Evolutionary conservation across 2,797 vertebrate genomes (phyloP), one percentile per base, ranked within the genome.

Genomic region (Eremophila alpestris): DNA sequence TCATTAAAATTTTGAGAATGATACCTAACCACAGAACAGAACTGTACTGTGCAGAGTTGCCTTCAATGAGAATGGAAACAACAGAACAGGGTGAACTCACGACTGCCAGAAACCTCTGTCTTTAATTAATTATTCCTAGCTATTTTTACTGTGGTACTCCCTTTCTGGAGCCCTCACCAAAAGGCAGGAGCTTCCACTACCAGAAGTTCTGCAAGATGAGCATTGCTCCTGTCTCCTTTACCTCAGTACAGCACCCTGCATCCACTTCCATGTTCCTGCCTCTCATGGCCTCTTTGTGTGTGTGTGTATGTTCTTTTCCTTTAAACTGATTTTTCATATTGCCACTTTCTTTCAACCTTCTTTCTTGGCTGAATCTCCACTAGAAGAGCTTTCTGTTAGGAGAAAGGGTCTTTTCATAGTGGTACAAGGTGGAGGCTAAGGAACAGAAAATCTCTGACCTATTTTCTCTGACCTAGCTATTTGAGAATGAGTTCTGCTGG

Each of bases 381-480:
- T 80, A 48, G 89, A 88, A 90, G 36, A 82, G 3, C 19, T 76
- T 60, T 90, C 18, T 22, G 12, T 30, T 13, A 67, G 26, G 19
- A 69, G 23, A 79, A 81, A 45, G 15, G 15, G 34, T 4, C 5
- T 91, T 89, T 92, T 79, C 60, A 67, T 19, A 40, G 13, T 10
- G 26, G 10, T 65, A 30, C 48, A 79, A 46, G 36, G 40, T 79
- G 19, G 14, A 69, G 38, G 27, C 21, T 63, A 11, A 9, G 30
- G 15, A 55, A 92, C 69, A 88, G 60, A 87, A 92, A 88, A 38
- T n/a, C 20, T 76, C 59, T 89, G 71, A 84, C 81, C 89, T 90
- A 76, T 74, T 92, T 95, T 91, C 45, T 83, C 45, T 88, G 85
- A 86, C 85, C 85, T 68, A 80, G 38, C 81, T 80, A 67, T 84